Percentiles rank a stretch among this genome's conserved stretches.
Evolutionary conservation across 2,888 invertebrate genomes (phyloP).

Genomic region (Ennomos erosarius): DNA sequence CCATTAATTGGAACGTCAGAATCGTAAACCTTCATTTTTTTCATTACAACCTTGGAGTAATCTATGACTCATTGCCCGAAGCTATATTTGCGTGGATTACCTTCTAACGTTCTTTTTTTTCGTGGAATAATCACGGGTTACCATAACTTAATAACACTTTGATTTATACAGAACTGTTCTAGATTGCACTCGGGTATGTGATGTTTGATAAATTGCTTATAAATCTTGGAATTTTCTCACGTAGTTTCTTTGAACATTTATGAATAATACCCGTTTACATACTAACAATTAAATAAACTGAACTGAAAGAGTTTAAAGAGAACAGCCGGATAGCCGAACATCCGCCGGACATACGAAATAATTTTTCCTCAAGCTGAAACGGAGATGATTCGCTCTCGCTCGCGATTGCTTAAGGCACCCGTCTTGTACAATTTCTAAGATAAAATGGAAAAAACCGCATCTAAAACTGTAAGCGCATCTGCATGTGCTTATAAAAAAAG

Average conservation of each 20-base stretch:
- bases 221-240: conserved; percentile 33
- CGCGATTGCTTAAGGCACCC: no score
- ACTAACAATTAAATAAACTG: no score
- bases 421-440: no score
- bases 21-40: conserved; percentile 52
- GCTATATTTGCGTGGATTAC: conserved; percentile 47
- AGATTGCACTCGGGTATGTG: conserved; percentile 50
- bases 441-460: no score
- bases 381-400: no score
- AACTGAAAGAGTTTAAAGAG: no score
- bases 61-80: conserved; percentile 52
- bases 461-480: no score
- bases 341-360: no score
- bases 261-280: no score
- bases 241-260: conserved; percentile 23
- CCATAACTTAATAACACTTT: conserved; percentile 49
- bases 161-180: conserved; percentile 57
- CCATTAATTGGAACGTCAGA: conserved; percentile 68
- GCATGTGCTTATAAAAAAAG: not conserved
- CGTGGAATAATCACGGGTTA: conserved; percentile 53
- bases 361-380: no score
- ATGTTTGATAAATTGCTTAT: conserved; percentile 41
- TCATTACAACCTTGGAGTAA: conserved; percentile 50
- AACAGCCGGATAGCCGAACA: no score
- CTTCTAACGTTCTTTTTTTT: conserved; percentile 51